Evolutionary conservation across 2,888 invertebrate species (phyloP).

Genomic region (Cataglyphis livida): DNA sequence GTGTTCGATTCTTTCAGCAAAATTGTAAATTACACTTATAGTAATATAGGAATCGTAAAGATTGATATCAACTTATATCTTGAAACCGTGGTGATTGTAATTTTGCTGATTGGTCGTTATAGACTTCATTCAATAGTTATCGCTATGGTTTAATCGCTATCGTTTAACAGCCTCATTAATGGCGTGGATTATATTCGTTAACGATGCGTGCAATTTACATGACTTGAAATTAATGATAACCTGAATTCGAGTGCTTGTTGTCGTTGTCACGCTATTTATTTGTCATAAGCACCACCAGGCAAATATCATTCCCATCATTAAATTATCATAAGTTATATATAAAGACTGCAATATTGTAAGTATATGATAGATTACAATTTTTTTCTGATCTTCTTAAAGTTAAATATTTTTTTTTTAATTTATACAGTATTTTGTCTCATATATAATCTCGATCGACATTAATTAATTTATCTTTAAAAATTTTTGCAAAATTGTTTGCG

Average conservation of each 20-base stretch:
- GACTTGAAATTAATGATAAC: conserved; percentile 51
- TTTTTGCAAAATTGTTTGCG: background rate
- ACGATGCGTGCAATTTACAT: conserved; percentile 34
- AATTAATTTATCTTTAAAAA: background rate
- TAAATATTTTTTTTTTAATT: background rate
- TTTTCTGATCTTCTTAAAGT: background rate
- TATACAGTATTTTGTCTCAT: background rate
- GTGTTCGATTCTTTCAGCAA: background rate
- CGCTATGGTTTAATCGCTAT: conserved; percentile 60
- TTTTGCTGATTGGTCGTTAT: background rate
- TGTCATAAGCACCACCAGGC: conserved; percentile 32
- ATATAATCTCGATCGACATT: background rate
- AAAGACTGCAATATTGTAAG: background rate
- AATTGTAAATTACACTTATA: background rate
- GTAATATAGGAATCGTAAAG: background rate
- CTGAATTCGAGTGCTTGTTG: conserved; percentile 30
- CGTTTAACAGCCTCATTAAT: conserved; percentile 60
- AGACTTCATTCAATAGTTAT: conserved; percentile 29
- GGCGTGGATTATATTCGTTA: conserved; percentile 58
- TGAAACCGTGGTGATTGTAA: background rate
- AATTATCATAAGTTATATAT: background rate
- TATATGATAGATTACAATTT: background rate
- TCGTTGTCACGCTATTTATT: conserved; percentile 29
- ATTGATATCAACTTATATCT: conserved; percentile 3
- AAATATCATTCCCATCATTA: conserved; percentile 39